Evolutionary conservation across 1,140 invertebrate species (phyloP), one percentile per base, ranked within the genome.

Genomic region (Lordiphosa mommai): DNA sequence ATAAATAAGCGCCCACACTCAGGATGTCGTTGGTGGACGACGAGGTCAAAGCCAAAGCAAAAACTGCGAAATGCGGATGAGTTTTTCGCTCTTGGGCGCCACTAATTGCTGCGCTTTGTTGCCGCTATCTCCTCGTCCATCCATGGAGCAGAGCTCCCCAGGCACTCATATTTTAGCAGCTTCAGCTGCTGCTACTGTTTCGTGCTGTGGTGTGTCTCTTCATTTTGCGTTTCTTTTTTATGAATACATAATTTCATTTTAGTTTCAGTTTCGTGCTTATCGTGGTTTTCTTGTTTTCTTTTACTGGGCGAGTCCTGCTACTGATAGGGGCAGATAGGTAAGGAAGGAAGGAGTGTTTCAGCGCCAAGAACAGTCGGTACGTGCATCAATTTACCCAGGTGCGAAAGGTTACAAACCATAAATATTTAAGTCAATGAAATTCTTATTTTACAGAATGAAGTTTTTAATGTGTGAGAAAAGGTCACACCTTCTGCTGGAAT

Each of bases 31-130:
- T 14, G 49, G 49, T 16, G 34, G 57, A 33, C n/a, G n/a, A 49
- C 46, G 43, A 53, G 51, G 43, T 61, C 46, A 48, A 44, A 47
- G 12, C 10, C 9, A 46, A 40, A 36, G 23, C 5, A 29, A 32
- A 10, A 32, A 52, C 41, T n/a, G 34, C 16, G 5, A 60, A 53
- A 40, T 36, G 38, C 56, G 56, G 60, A 82, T 76, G 67, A 59
- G 56, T 59, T 69, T 80, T 57, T 66, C 72, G 77, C 77, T 82
- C 77, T 84, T 76, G 77, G 77, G 61, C 34, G 77, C 72, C 77
- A 60, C 77, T 82, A 82, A 82, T 82, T 82, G 77, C 67, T 55
- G 33, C 16, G 44, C 70, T 64, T 77, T 77, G 68, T 71, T 59
- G 64, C 20, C 48, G 49, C 59, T 27, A 59, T 57, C n/a, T 6